Percentiles rank a stretch among this genome's conserved stretches.
Conservation (phyloP, 2,797 vertebrate genomes). For the Vipera ursinii region DNA sequence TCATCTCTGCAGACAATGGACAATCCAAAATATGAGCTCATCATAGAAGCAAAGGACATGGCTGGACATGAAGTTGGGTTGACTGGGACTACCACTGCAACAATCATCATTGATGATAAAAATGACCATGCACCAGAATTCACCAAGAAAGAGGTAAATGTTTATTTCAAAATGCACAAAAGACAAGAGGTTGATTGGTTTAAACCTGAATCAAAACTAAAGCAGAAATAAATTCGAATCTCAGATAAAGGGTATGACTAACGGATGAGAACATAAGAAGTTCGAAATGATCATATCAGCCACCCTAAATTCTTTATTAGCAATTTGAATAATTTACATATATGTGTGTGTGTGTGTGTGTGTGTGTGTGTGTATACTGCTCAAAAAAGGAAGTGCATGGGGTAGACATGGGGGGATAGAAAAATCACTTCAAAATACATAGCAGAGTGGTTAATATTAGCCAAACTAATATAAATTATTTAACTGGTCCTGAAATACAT, state of each 20-base stretch:
- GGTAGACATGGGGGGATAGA: not conserved
- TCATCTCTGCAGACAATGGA: conserved; percentile 82
- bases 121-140: conserved; percentile 96
- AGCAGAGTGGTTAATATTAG: not conserved
- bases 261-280: too few species aligned
- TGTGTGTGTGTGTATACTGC: too few species aligned
- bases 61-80: conserved; percentile 89
- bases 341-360: too few species aligned
- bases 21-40: conserved; percentile 89
- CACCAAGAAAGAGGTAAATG: conserved; percentile 83
- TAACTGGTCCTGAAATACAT: not conserved
- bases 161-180: not conserved
- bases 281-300: too few species aligned
- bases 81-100: conserved; percentile 91
- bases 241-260: too few species aligned
- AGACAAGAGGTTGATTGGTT: too few species aligned
- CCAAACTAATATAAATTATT: not conserved
- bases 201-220: too few species aligned
- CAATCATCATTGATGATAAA: conserved; percentile 93
- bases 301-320: too few species aligned
- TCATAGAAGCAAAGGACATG: conserved; percentile 96
- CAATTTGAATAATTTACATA: too few species aligned
- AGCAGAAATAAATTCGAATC: too few species aligned
- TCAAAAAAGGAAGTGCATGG: not conserved
- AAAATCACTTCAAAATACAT: not conserved